Percentiles rank a stretch among this genome's conserved stretches.
Conservation (phyloP, 1,140 invertebrate genomes). For the Aporrectodea caliginosa region DNA sequence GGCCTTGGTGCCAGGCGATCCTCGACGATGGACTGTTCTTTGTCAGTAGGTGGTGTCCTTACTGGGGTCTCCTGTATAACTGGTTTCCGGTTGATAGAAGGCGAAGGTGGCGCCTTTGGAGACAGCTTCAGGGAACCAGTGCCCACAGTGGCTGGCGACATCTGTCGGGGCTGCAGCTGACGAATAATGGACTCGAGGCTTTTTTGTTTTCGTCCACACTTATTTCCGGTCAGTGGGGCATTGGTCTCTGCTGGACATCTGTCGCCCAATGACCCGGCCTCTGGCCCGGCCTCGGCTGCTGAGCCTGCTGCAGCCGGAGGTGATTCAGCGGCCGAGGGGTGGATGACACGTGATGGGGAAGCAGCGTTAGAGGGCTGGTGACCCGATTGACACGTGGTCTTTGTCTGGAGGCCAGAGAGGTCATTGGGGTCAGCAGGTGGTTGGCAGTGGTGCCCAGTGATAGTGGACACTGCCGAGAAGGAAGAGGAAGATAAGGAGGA, state of each 20-base stretch:
- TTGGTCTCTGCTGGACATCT: not conserved
- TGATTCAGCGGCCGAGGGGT: not conserved
- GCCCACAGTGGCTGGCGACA: not conserved
- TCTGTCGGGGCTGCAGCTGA: not conserved
- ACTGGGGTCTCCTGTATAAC: not conserved
- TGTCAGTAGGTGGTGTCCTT: not conserved
- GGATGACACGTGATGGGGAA: not conserved
- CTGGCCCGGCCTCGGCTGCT: too few species aligned
- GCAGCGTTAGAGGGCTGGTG: too few species aligned
- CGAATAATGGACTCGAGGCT: not conserved
- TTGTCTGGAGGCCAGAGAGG: not conserved
- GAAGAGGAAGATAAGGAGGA: too few species aligned
- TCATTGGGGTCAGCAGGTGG: not conserved
- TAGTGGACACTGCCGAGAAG: too few species aligned
- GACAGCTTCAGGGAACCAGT: not conserved
- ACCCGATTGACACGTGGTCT: not conserved
- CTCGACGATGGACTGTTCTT: not conserved
- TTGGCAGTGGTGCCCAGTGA: too few species aligned
- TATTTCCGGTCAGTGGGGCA: not conserved
- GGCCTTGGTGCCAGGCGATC: not conserved
- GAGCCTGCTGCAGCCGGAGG: too few species aligned
- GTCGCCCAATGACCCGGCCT: not conserved
- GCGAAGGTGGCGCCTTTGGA: not conserved
- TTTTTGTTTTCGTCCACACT: not conserved
- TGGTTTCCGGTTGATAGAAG: too few species aligned